Conservation (phyloP, 92 coral and sea anemone genomes). For the Virgularia gustaviana region DNA sequence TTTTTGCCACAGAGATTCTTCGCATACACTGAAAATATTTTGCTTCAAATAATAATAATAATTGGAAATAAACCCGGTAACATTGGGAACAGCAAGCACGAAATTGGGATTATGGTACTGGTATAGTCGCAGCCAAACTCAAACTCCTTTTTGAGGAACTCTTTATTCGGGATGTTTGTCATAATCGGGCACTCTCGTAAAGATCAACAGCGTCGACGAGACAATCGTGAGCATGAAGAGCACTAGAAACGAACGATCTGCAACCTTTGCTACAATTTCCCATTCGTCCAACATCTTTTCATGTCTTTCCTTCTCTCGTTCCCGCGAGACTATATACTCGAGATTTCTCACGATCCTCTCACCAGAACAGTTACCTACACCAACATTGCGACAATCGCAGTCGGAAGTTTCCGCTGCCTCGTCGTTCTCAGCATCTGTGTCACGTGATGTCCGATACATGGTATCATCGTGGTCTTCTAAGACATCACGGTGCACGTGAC, state of each 20-base stretch:
- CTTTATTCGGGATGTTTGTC: neutral
- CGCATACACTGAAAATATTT: too few species aligned
- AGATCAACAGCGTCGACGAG: conserved; percentile 81
- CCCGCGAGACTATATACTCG: conserved; percentile 72
- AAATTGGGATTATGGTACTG: too few species aligned
- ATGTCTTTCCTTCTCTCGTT: conserved; percentile 77
- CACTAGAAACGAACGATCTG: conserved; percentile 79
- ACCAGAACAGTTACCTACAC: conserved; percentile 34
- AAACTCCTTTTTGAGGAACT: neutral
- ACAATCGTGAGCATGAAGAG: conserved; percentile 84
- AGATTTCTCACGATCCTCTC: conserved; percentile 75
- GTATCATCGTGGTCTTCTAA: conserved; percentile 19
- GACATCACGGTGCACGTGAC: conserved; percentile 11
- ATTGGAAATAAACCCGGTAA: too few species aligned
- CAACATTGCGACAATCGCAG: conserved; percentile 16
- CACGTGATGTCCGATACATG: neutral
- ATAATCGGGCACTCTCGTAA: conserved; percentile 66
- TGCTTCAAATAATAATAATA: too few species aligned
- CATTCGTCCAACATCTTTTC: conserved; percentile 84
- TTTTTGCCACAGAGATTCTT: too few species aligned
- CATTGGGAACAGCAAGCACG: too few species aligned
- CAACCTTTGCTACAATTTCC: conserved; percentile 95
- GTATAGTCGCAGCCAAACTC: too few species aligned
- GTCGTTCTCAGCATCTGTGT: neutral
- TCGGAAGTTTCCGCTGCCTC: conserved; percentile 11